Base-by-base conservation (phyloP, 2,888 invertebrate genomes). In the Seira ritae region DNA sequence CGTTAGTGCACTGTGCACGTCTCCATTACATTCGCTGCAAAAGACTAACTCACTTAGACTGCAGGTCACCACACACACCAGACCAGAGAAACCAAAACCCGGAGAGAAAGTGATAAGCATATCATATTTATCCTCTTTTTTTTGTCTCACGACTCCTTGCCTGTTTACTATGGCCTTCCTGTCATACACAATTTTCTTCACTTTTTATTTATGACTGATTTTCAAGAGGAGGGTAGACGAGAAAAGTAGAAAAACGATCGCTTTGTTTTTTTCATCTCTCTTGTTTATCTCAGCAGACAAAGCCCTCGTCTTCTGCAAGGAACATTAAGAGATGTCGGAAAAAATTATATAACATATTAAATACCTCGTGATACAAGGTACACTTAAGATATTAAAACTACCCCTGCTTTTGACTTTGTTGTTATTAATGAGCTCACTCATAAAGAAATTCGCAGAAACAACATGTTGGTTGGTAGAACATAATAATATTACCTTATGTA, bases 121-220 rank as follows among this genome's bases (percentile, higher is more conserved):
- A 50, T 50, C 50, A 15, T 50, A 50, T 31, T 31, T 31, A 31
- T 31, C 31, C 31, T 31, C 31, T 31, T 31, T 31, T 31, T 31
- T 31, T 31, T 31, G 31, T 31, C 31, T 62, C 62, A 12, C 12
- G 20, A 62, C 3, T 20, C 19, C 62, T 50, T 62, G 20, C n/a
- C 68, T 69, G 60, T 65, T 78, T 70, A 62, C 42, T 74, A 66
- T 62, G 73, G 65, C 73, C 42, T 74, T 77, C 73, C 77, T 82
- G 77, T 82, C 82, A 73, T 82, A 77, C 77, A 73, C 77, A 82
- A 82, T 82, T 76, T 77, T 76, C 76, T 74, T 72, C 65, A 50
- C 80, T 80, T 71, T 77, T 81, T 81, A 82, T 82, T 82, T 82
- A 82, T 77, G 77, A 82, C 77, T 73, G 68, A 82, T 82, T 81